A percentile compares a stretch with the other conserved stretches of the same genome.
These are phyloP conservation scores for Epistrophella euchroma DNA, from an alignment of 2,888 invertebrate species.

Conservation along the genomic window DNA sequence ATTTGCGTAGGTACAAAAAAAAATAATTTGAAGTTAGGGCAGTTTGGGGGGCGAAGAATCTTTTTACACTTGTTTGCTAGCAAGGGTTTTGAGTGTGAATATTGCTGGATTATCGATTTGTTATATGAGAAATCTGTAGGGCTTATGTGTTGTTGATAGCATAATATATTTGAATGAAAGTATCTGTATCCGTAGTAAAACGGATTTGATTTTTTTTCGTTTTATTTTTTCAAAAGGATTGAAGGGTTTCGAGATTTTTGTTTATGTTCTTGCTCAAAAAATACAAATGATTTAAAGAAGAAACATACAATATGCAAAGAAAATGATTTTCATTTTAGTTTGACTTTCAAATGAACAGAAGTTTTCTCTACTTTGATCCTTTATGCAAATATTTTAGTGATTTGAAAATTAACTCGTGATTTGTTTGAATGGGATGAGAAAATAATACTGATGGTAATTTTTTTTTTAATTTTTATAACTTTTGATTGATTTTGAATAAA, in stretches of 20 bases:
- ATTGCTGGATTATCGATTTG: constrained; percentile 1
- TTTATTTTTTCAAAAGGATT: neutral
- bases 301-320: neutral
- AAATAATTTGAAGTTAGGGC: neutral
- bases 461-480: too few species aligned
- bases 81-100: neutral
- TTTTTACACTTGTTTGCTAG: neutral
- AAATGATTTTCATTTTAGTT: neutral
- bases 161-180: constrained; percentile 11
- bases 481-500: too few species aligned
- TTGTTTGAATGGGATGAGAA: neutral
- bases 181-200: neutral
- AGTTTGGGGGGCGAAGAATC: neutral
- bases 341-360: neutral
- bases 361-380: neutral
- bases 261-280: neutral
- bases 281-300: neutral
- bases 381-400: neutral
- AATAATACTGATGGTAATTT: too few species aligned
- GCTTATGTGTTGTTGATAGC: constrained; percentile 16
- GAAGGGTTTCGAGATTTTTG: neutral
- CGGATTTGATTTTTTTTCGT: neutral
- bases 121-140: neutral
- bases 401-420: neutral
- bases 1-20: neutral